Evolutionary conservation across 2,797 vertebrate genomes (phyloP).

Genomic region (Tadarida brasiliensis): DNA sequence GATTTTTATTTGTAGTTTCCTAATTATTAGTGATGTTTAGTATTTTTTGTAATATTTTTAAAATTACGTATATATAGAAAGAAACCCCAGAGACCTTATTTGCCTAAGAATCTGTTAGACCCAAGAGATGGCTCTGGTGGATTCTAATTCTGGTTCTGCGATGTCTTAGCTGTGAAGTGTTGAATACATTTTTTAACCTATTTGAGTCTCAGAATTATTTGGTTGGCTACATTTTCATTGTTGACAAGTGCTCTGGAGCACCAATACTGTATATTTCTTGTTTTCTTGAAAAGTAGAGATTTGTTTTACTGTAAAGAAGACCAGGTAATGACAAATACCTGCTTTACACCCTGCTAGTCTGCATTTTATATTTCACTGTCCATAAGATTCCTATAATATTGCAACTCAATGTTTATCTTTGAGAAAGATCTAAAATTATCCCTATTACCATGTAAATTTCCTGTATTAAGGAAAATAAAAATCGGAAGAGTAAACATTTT

Average conservation of each 20-base stretch:
- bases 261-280: not conserved
- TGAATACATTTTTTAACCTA: not conserved
- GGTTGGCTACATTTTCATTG: not conserved
- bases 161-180: not conserved
- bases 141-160: not conserved
- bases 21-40: not conserved
- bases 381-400: not conserved
- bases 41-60: not conserved
- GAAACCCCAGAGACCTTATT: not conserved
- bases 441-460: not conserved
- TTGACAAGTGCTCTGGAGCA: not conserved
- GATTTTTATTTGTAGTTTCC: not conserved
- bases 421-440: constrained; percentile 30
- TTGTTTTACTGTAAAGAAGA: not conserved
- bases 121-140: fast-evolving
- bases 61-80: not conserved
- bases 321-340: not conserved
- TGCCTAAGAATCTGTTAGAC: not conserved
- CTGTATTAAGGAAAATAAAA: not conserved
- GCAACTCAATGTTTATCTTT: not conserved
- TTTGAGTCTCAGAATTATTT: not conserved
- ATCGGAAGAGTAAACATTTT: not conserved
- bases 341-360: not conserved
- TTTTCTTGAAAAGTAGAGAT: not conserved
- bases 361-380: not conserved